phyloP scores from a whole-genome alignment of 1,140 invertebrate species.

The Zaprionus africanus region DNA sequence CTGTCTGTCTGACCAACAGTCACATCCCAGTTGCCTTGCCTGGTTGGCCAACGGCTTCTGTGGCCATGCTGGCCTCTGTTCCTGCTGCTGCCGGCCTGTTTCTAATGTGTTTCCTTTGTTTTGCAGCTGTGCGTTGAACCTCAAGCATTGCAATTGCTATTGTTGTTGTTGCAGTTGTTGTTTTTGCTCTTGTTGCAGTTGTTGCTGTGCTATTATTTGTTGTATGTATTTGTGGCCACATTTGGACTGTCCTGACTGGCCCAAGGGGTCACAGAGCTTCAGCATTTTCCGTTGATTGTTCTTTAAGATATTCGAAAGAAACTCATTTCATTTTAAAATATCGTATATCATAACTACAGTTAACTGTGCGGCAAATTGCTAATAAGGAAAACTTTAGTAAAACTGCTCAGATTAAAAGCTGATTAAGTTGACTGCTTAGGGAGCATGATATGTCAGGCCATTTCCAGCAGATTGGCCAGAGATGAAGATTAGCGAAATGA shows the following conservation, averaged over 20 bases:
- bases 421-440: slow-evolving; percentile 54
- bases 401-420: slow-evolving; percentile 25
- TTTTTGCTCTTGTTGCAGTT: slow-evolving; percentile 14
- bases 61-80: slow-evolving; percentile 5
- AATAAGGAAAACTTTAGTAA: slow-evolving; percentile 39
- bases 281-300: background rate
- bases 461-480: background rate
- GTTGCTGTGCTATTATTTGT: slow-evolving; percentile 7
- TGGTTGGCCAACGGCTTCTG: slow-evolving; percentile 35
- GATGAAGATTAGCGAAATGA: slow-evolving; percentile 7
- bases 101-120: slow-evolving; percentile 80
- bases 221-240: slow-evolving; percentile 12
- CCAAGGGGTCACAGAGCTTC: background rate
- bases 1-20: slow-evolving; percentile 8
- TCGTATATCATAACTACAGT: slow-evolving; percentile 39
- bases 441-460: slow-evolving; percentile 35
- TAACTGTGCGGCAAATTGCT: slow-evolving; percentile 65
- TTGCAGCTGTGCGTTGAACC: slow-evolving; percentile 76
- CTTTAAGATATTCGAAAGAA: background rate
- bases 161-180: slow-evolving; percentile 38
- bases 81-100: slow-evolving; percentile 16
- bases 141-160: slow-evolving; percentile 32
- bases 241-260: background rate
- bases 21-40: slow-evolving; percentile 18
- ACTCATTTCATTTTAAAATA: slow-evolving; percentile 48